These are phyloP conservation scores for Elephantulus edwardii DNA, from an alignment of 2,113 vertebrate genomes.

Conservation along the genomic window DNA sequence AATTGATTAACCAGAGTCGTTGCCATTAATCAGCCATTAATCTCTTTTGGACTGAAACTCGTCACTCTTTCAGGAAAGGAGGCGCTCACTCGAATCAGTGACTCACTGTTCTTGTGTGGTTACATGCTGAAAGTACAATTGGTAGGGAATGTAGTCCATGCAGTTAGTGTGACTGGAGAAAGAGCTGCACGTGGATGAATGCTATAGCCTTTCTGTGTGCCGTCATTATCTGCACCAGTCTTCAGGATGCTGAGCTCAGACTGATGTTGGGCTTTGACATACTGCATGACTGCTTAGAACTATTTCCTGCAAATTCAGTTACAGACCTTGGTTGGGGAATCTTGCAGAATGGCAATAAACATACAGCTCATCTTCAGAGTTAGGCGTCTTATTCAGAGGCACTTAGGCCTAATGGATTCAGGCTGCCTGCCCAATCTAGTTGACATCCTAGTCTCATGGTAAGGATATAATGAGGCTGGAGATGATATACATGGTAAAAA, in stretches of 20 bases:
- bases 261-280: neutral
- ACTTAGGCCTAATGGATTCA: neutral
- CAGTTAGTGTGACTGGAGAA: neutral
- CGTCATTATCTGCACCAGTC: neutral
- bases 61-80: neutral
- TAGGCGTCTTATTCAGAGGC: constrained; percentile 7
- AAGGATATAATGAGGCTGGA: neutral
- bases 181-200: neutral
- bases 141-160: neutral
- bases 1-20: neutral
- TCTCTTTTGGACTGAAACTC: neutral
- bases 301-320: constrained; percentile 6
- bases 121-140: neutral
- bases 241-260: constrained; percentile 18
- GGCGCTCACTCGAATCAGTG: neutral
- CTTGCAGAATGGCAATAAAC: constrained; percentile 10
- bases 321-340: neutral
- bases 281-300: constrained; percentile 3
- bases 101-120: neutral
- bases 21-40: neutral
- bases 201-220: neutral
- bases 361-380: neutral
- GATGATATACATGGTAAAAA: neutral
- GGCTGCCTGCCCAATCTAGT: neutral
- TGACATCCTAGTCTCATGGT: neutral